Evolutionary conservation across 2,888 invertebrate species (phyloP).

Genomic region (Conistra vaccinii): DNA sequence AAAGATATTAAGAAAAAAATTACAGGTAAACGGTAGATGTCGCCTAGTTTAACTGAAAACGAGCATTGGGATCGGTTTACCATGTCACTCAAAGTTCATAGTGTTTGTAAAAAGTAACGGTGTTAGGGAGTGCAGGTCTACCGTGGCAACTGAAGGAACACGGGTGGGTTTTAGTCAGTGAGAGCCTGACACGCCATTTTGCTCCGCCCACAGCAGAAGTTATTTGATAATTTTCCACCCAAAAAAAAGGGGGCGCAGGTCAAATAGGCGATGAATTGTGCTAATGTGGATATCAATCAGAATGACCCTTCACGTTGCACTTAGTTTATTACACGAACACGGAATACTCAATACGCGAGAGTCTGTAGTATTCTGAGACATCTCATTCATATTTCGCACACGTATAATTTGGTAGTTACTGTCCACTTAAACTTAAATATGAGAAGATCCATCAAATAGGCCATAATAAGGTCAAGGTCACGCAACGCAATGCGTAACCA

Average conservation of each 20-base stretch:
- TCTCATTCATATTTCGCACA: conserved; percentile 54
- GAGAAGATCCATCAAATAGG: conserved; percentile 61
- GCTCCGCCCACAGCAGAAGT: too few species aligned
- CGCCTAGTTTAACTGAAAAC: background rate
- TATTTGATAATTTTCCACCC: too few species aligned
- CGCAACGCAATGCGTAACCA: conserved; percentile 42
- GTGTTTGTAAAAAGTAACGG: background rate
- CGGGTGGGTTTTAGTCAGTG: too few species aligned
- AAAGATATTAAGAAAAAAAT: too few species aligned
- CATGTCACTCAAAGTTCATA: background rate
- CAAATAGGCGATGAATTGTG: background rate
- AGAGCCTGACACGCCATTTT: too few species aligned
- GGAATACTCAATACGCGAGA: conserved; percentile 40
- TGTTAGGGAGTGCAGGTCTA: background rate
- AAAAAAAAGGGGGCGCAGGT: background rate
- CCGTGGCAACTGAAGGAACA: too few species aligned
- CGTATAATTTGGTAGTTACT: conserved; percentile 51
- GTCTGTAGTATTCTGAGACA: conserved; percentile 2
- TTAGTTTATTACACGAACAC: conserved; percentile 1
- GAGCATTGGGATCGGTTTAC: background rate
- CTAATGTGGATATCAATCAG: background rate
- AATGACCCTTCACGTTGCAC: background rate
- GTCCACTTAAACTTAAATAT: conserved; percentile 59
- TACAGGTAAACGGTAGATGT: too few species aligned
- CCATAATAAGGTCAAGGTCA: conserved; percentile 63